phyloP scores from a whole-genome alignment of 2,113 vertebrate species.

The Petrocephalus zakoni region DNA sequence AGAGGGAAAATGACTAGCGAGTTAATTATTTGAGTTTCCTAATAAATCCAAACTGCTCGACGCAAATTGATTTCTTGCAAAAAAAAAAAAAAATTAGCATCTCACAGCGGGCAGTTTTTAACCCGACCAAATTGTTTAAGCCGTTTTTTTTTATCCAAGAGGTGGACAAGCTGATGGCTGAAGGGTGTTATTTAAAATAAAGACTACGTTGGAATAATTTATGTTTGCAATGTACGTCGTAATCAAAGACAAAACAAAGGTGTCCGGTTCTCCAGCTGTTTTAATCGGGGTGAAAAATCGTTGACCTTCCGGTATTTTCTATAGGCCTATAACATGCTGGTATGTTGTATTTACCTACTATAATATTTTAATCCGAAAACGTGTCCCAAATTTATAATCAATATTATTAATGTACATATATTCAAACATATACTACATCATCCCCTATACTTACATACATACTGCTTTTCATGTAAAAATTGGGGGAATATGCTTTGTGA shows the following conservation, averaged over 20 bases:
- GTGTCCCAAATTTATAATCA: not conserved
- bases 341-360: not conserved
- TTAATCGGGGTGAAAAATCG: not conserved
- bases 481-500: not conserved
- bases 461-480: not conserved
- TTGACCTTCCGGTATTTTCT: not conserved
- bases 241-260: not conserved
- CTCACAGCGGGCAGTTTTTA: conserved; percentile 29
- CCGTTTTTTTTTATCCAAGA: conserved; percentile 46
- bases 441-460: not conserved
- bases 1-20: conserved; percentile 55
- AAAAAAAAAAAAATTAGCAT: conserved; percentile 58
- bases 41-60: conserved; percentile 62
- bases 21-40: conserved; percentile 71
- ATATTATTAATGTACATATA: not conserved
- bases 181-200: not conserved
- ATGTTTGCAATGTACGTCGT: not conserved
- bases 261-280: not conserved
- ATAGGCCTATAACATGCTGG: not conserved
- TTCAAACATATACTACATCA: not conserved
- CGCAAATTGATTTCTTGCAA: conserved; percentile 57
- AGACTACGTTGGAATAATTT: not conserved
- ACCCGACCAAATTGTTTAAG: not conserved
- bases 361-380: not conserved
- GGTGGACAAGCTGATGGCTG: conserved; percentile 52